Evolutionary conservation across 1,140 invertebrate genomes (phyloP), one percentile per base, ranked within the genome.

Genomic region (Eulimnadia texana): DNA sequence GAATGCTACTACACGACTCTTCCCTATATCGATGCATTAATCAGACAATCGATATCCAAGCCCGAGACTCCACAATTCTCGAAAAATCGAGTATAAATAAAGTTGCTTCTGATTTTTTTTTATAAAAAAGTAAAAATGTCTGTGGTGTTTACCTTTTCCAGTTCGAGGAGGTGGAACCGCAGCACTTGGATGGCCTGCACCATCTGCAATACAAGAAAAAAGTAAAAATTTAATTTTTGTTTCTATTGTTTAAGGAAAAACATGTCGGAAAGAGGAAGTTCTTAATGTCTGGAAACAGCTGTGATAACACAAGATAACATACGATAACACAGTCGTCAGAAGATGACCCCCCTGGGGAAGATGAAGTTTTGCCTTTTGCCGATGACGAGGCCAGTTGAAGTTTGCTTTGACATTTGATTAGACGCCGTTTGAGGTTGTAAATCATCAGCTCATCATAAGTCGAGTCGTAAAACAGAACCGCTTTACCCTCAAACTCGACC

Each of bases 101-200:
- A n/a, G n/a, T n/a, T n/a, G n/a, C n/a, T n/a, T n/a, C n/a, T n/a
- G n/a, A n/a, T n/a, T n/a, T n/a, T n/a, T n/a, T n/a, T n/a, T n/a
- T n/a, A n/a, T n/a, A n/a, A n/a, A n/a, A n/a, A n/a, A n/a, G n/a
- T 42, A 42, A 42, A 42, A 42, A 42, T 42, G 16, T 42, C 16
- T 42, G 6, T 9, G 33, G 33, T 66, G 79, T 85, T 91, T 82
- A 99, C 97, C 89, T 99, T 99, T 95, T 99, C 97, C 81, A 99
- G 86, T 83, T 99, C 97, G 82, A 99, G 84, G 76, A 99, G 86
- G 83, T 99, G 97, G 90, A 99, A 98, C 81, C 97, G 87, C 77
- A 99, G 84, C 71, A 99, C 97, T 86, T 99, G 96, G 80, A 99
- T 99, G 74, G 96, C 93, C 84, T 99, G 96, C 74, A 99, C 93